phyloP scores from a whole-genome alignment of 2,797 vertebrate genomes.

The Sebastes baramenuke region DNA sequence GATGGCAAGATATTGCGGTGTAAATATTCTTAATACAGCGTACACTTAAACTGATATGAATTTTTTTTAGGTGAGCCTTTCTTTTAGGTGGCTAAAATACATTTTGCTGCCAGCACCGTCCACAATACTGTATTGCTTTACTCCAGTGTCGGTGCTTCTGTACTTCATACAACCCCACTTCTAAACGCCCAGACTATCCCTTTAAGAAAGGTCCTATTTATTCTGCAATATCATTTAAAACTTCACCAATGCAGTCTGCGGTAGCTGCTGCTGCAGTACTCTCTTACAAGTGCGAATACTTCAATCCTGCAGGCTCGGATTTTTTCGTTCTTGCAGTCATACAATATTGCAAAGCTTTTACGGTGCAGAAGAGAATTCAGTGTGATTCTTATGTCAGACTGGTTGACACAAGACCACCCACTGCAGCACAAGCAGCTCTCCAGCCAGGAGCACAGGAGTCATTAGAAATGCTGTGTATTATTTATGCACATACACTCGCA shows the following conservation, averaged over 20 bases:
- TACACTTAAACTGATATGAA: too few species aligned
- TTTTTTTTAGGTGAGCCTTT: too few species aligned
- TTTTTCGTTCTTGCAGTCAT: conserved; percentile 20
- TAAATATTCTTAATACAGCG: too few species aligned
- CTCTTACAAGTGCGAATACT: background rate
- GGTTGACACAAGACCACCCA: conserved; percentile 49
- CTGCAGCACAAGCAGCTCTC: conserved; percentile 57
- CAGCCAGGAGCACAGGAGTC: conserved; percentile 53
- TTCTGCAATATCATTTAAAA: background rate
- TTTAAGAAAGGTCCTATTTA: background rate
- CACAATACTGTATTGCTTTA: too few species aligned
- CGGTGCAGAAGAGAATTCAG: conserved; percentile 23
- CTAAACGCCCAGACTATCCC: too few species aligned
- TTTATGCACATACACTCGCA: conserved; percentile 57
- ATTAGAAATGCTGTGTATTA: conserved; percentile 71
- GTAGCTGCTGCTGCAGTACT: background rate
- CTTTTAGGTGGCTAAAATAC: too few species aligned
- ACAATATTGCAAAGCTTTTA: conserved; percentile 44
- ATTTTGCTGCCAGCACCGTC: too few species aligned
- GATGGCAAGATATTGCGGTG: too few species aligned
- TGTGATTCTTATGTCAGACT: conserved; percentile 28
- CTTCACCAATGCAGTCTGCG: background rate
- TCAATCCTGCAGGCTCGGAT: background rate
- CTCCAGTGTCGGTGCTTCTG: too few species aligned
- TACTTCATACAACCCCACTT: too few species aligned